Percentiles rank a stretch among this genome's conserved stretches.
Evolutionary conservation across 2,113 vertebrate genomes (phyloP).

Genomic region (Illadopsis cleaveri): DNA sequence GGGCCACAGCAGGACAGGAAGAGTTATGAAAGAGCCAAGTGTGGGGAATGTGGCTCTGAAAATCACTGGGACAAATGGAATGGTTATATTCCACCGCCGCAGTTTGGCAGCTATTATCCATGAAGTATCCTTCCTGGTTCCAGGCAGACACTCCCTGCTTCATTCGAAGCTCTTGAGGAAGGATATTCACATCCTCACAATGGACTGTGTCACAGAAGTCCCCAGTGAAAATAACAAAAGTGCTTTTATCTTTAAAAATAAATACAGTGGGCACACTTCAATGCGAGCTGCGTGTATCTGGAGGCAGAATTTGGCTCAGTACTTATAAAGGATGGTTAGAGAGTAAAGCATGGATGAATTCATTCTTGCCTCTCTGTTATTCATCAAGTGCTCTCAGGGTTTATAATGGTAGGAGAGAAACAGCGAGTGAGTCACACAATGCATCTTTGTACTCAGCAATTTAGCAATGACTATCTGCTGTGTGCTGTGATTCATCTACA

Average conservation of each 20-base stretch:
- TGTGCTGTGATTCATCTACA: not conserved
- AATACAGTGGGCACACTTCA: constrained; percentile 46
- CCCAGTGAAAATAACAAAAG: constrained; percentile 46
- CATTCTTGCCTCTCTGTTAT: constrained; percentile 39
- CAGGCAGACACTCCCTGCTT: not conserved
- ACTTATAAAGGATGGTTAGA: constrained; percentile 39
- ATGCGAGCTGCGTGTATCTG: constrained; percentile 26
- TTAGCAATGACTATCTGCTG: not conserved
- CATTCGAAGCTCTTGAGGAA: constrained; percentile 12
- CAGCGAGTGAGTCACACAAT: constrained; percentile 14
- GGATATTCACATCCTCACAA: constrained; percentile 29
- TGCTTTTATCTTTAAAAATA: constrained; percentile 63
- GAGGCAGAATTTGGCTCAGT: constrained; percentile 43
- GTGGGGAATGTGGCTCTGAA: not conserved
- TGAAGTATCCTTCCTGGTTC: not conserved
- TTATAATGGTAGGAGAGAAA: constrained; percentile 43
- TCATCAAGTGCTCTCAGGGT: constrained; percentile 36
- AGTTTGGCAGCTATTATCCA: not conserved
- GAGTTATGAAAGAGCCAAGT: not conserved
- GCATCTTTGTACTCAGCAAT: constrained; percentile 15
- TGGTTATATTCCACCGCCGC: rapidly evolving
- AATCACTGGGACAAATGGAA: not conserved
- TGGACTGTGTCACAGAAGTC: constrained; percentile 9
- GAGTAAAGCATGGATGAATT: constrained; percentile 53
- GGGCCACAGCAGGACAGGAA: not conserved